phyloP scores from a whole-genome alignment of 2,113 vertebrate species.

The Pelecanoides urinatrix region DNA sequence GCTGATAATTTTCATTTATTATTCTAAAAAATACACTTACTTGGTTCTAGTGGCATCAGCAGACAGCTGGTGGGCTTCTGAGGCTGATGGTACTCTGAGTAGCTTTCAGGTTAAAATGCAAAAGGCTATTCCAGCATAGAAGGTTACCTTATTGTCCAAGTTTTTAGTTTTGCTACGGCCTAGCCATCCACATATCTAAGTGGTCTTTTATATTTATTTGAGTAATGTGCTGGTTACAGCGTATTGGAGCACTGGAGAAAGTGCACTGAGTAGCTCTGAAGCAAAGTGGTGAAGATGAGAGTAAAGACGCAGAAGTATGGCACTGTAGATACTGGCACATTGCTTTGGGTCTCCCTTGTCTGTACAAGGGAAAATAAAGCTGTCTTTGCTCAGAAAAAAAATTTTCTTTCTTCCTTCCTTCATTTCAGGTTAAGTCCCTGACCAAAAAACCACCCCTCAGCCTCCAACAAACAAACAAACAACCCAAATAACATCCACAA shows the following conservation, averaged over 20 bases:
- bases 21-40: neutral
- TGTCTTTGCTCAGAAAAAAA: neutral
- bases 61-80: neutral
- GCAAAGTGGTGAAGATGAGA: neutral
- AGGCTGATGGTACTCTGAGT: neutral
- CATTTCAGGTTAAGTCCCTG: neutral
- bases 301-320: neutral
- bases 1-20: neutral
- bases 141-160: neutral
- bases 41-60: neutral
- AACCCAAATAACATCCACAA: no score
- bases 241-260: fast-evolving
- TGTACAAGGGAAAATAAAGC: neutral
- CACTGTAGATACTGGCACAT: fast-evolving
- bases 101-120: neutral
- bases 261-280: neutral
- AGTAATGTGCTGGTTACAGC: fast-evolving
- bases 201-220: fast-evolving
- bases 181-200: neutral
- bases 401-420: neutral
- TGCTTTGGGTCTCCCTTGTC: neutral
- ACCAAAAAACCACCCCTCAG: no score
- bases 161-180: fast-evolving
- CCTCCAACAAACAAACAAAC: neutral
- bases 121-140: neutral